Evolutionary conservation across 2,888 invertebrate genomes (phyloP).

Genomic region (Pseudolycoriella hygida): DNA sequence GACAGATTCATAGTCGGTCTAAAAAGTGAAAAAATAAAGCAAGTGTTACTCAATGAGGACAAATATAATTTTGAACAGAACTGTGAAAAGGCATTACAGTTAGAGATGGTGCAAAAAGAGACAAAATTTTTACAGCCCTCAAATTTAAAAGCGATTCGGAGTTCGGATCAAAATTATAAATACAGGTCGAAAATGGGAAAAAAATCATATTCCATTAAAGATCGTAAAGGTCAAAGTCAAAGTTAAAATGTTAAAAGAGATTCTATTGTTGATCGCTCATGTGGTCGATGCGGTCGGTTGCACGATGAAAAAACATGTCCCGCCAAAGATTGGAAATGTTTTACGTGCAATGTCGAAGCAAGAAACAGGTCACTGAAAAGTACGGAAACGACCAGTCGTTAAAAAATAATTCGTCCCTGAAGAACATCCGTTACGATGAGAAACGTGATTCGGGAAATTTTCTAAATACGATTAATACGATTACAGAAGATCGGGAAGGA

Average conservation of each 20-base stretch:
- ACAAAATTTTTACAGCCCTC: neutral
- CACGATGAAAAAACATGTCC: neutral
- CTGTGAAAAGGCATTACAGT: neutral
- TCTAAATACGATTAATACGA: too few relatives aligned
- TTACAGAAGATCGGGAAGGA: too few relatives aligned
- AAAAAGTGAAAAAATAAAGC: neutral
- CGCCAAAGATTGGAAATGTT: neutral
- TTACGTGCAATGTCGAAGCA: neutral
- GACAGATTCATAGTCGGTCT: neutral
- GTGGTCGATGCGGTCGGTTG: neutral
- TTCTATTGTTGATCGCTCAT: too few relatives aligned
- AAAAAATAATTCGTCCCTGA: too few relatives aligned
- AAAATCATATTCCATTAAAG: too few relatives aligned
- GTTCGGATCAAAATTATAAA: neutral
- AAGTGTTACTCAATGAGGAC: neutral
- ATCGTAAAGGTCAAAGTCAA: too few relatives aligned
- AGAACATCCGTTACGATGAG: too few relatives aligned
- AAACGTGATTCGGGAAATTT: too few relatives aligned
- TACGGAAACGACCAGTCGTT: too few relatives aligned
- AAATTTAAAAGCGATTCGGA: neutral
- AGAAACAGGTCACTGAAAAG: too few relatives aligned
- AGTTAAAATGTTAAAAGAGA: too few relatives aligned
- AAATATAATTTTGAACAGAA: neutral
- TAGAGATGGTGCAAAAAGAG: neutral
- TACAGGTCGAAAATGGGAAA: too few relatives aligned